Evolutionary conservation across 1,140 invertebrate species (phyloP).

Genomic region (Drosophila saltans): DNA sequence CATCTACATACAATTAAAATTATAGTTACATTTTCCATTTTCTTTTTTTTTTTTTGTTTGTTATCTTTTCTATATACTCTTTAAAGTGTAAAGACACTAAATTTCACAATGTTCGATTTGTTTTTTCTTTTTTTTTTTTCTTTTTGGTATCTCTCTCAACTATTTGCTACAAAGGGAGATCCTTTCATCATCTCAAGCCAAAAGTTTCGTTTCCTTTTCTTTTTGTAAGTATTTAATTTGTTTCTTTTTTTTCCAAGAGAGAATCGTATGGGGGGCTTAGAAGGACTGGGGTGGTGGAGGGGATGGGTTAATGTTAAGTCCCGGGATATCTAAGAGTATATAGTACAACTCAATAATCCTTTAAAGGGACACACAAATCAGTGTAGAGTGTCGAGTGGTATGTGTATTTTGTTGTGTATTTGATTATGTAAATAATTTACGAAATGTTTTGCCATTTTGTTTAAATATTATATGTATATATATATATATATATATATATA

Average conservation of each 20-base stretch:
- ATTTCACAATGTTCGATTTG: slow-evolving; percentile 81
- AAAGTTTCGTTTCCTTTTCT: slow-evolving; percentile 4
- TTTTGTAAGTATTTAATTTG: not conserved
- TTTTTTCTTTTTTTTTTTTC: not conserved
- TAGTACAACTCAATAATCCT: not conserved
- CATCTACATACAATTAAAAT: slow-evolving; percentile 52
- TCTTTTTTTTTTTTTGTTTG: slow-evolving; percentile 39
- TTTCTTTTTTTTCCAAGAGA: slow-evolving; percentile 24
- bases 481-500: slow-evolving; percentile 50
- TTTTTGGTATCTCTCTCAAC: slow-evolving; percentile 29
- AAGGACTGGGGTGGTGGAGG: too few species aligned
- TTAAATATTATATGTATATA: slow-evolving; percentile 45
- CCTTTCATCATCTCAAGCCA: slow-evolving; percentile 8
- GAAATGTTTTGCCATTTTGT: slow-evolving; percentile 38
- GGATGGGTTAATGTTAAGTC: not conserved
- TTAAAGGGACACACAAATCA: slow-evolving; percentile 22
- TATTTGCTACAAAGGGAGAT: slow-evolving; percentile 54
- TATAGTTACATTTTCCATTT: slow-evolving; percentile 44
- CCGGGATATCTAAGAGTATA: not conserved
- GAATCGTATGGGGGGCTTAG: slow-evolving; percentile 34
- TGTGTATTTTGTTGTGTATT: slow-evolving; percentile 20
- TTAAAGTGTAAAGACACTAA: slow-evolving; percentile 82
- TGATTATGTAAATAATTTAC: slow-evolving; percentile 66
- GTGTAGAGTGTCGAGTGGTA: slow-evolving; percentile 28
- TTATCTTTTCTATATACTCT: slow-evolving; percentile 67